Conservation (phyloP, 2,797 vertebrate genomes). For the Sebastes variabilis region DNA sequence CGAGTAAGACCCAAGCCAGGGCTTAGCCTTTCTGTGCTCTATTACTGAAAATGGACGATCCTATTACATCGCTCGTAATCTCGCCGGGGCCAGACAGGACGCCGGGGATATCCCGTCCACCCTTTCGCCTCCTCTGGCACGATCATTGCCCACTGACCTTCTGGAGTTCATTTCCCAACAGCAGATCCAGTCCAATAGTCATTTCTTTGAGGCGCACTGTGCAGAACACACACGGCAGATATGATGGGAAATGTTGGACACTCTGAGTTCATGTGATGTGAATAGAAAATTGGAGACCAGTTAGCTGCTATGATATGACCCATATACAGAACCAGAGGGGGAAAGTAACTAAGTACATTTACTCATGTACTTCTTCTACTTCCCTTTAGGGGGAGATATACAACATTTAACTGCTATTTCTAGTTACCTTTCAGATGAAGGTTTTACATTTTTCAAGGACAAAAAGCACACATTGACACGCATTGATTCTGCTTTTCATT, state of each 20-base stretch:
- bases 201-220: conserved; percentile 32
- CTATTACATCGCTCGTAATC: conserved; percentile 74
- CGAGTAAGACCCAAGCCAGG: conserved; percentile 45
- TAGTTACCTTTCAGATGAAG: not conserved
- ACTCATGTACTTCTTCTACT: not conserved
- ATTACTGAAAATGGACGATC: conserved; percentile 76
- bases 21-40: conserved; percentile 73
- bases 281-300: not conserved
- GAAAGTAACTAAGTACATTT: not conserved
- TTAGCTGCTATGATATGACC: not conserved
- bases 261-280: conserved; percentile 4
- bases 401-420: not conserved
- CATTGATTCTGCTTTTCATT: not conserved
- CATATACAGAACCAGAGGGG: not conserved
- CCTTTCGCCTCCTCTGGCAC: conserved; percentile 32
- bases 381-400: not conserved
- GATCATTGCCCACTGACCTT: conserved; percentile 62
- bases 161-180: conserved; percentile 50
- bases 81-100: conserved; percentile 55
- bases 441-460: not conserved
- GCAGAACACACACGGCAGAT: not conserved
- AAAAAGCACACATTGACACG: not conserved
- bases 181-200: conserved; percentile 40
- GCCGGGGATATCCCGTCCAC: conserved; percentile 41
- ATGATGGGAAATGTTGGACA: not conserved